These are phyloP conservation scores for Iselma pallidipennis DNA, from an alignment of 2,888 invertebrate species.

Conservation along the genomic window DNA sequence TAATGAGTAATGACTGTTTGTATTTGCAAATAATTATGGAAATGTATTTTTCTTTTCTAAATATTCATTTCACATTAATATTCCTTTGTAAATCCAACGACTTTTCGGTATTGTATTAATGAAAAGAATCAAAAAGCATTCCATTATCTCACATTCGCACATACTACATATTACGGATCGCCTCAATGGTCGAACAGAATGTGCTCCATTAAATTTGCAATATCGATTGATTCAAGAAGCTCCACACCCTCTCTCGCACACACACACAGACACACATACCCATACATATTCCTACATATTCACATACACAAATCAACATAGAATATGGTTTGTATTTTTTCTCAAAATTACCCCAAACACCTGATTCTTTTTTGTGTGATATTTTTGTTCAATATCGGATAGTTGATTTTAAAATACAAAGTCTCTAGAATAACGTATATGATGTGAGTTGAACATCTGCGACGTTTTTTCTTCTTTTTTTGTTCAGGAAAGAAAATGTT, in stretches of 20 bases:
- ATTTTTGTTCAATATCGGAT: too few species aligned
- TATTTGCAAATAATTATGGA: neutral
- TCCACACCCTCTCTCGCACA: neutral
- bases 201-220: neutral
- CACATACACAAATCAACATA: too few species aligned
- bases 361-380: too few species aligned
- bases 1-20: neutral
- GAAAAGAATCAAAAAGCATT: neutral
- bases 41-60: too few species aligned
- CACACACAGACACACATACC: neutral
- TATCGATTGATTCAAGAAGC: neutral
- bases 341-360: too few species aligned
- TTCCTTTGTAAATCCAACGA: neutral
- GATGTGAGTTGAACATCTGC: neutral
- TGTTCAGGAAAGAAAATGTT: too few species aligned
- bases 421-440: too few species aligned
- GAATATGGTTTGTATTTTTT: too few species aligned
- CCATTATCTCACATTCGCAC: neutral
- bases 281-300: too few species aligned
- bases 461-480: neutral
- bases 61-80: too few species aligned
- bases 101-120: neutral
- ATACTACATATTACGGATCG: neutral
- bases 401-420: too few species aligned
- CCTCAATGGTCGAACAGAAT: neutral